Evolutionary conservation across 2,888 invertebrate genomes (phyloP).

Genomic region (Tethea ocularis): DNA sequence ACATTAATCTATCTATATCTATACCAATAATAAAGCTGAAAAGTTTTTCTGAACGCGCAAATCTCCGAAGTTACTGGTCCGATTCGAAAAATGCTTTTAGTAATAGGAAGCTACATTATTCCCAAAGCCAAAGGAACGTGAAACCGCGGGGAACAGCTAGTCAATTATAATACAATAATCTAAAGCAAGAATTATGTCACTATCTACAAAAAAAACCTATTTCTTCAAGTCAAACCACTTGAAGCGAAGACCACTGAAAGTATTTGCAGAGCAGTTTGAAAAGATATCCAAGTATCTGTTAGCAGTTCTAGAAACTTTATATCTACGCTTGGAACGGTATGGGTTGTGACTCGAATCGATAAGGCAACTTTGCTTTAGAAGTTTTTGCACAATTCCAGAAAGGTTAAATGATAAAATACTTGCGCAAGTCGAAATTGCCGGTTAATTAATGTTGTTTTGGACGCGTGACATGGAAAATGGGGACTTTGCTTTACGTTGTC

Average conservation of each 20-base stretch:
- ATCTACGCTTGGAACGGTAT: constrained; percentile 28
- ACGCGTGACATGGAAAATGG: constrained; percentile 26
- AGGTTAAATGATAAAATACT: constrained; percentile 72
- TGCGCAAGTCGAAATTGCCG: constrained; percentile 34
- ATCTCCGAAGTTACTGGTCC: too few species aligned
- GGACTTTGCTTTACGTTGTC: constrained; percentile 26
- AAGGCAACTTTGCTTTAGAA: constrained; percentile 56
- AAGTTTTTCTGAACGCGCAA: too few species aligned
- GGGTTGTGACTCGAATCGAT: constrained; percentile 67
- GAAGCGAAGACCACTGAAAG: background rate
- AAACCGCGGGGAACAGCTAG: too few species aligned
- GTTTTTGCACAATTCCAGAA: constrained; percentile 63
- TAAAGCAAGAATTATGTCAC: too few species aligned
- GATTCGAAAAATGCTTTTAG: too few species aligned
- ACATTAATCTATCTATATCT: too few species aligned
- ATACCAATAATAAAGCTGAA: too few species aligned
- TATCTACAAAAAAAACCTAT: background rate
- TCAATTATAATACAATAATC: too few species aligned
- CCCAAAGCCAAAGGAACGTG: too few species aligned
- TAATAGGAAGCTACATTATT: too few species aligned
- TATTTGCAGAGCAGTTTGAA: background rate
- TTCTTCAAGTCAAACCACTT: background rate
- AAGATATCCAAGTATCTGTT: background rate
- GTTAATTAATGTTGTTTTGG: constrained; percentile 40
- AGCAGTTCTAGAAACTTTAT: constrained; percentile 19